Evolutionary conservation across 2,888 invertebrate species (phyloP), one percentile per base, ranked within the genome.

Genomic region (Diabrotica balteata): DNA sequence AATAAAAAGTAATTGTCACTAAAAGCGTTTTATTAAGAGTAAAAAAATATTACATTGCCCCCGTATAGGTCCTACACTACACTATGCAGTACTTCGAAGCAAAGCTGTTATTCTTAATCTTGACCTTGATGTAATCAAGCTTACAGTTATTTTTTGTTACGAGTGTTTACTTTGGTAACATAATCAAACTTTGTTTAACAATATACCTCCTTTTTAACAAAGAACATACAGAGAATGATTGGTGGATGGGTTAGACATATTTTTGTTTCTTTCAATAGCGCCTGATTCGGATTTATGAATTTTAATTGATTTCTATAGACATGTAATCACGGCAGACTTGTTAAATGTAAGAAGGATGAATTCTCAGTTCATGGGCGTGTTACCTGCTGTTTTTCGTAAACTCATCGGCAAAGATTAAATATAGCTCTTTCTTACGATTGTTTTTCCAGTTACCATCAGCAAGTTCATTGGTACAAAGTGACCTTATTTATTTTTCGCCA

Each of bases 211-310:
- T 10, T 6, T 47, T 9, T 47, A 47, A 47, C 10, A 7, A 9
- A 47, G 10, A 2, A 47, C 8, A 43, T 17, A 57, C 45, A 45
- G 44, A n/a, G 8, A 45, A 8, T 44, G 55, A 57, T 57, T 57
- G 17, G 44, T 44, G 55, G 11, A 57, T 44, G 52, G 44, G 32
- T 60, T 52, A 44, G 45, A 60, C 43, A 55, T 43, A 55, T 43
- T 70, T 70, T 70, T 71, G 67, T 63, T 67, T 60, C 55, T 59
- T 66, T 69, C 54, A 69, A 59, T 65, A 53, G 69, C 59, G 59
- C 62, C 63, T 69, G 45, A 66, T 64, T 64, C 64, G 57, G 60
- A 58, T 68, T 44, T 17, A 58, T 61, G 68, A 60, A 63, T 64
- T 68, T 68, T 68, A 68, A 68, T 68, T 64, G 55, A 59, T 60